Conservation (phyloP, 2,113 vertebrate genomes). For the Euleptes europaea region DNA sequence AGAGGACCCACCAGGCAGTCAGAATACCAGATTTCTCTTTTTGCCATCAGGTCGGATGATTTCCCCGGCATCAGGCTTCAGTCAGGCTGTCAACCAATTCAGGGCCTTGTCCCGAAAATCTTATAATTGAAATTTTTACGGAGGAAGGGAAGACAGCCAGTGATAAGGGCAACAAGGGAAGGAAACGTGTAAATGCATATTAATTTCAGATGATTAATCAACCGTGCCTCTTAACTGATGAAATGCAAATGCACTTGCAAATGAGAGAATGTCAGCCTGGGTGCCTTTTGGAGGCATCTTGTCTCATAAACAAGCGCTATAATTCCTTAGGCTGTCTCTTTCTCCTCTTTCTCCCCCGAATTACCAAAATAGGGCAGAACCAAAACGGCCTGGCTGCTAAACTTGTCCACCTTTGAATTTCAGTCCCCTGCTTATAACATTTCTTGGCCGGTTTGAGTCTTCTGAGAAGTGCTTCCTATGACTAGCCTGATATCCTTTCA, state of each 20-base stretch:
- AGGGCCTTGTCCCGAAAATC: not conserved
- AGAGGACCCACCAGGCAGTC: not conserved
- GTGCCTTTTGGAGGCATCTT: not conserved
- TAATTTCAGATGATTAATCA: constrained; percentile 24
- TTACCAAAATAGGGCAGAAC: too few species aligned
- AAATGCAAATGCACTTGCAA: constrained; percentile 15
- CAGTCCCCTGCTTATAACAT: too few species aligned
- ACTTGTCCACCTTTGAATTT: not conserved
- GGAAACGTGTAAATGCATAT: not conserved
- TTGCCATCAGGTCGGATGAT: not conserved
- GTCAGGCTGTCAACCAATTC: not conserved
- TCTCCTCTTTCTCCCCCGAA: too few species aligned
- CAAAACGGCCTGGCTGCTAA: not conserved
- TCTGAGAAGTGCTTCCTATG: too few species aligned
- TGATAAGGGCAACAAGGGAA: not conserved
- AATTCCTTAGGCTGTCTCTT: not conserved
- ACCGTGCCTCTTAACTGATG: not conserved
- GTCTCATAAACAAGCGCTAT: not conserved
- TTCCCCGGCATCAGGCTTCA: not conserved
- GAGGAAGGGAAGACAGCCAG: not conserved
- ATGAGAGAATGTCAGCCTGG: not conserved
- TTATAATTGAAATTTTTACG: not conserved
- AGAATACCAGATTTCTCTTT: not conserved
- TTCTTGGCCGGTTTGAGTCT: too few species aligned
- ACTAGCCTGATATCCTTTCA: too few species aligned